Evolutionary conservation across 1,140 invertebrate species (phyloP), one percentile per base, ranked within the genome.

Genomic region (Heliconius himera): DNA sequence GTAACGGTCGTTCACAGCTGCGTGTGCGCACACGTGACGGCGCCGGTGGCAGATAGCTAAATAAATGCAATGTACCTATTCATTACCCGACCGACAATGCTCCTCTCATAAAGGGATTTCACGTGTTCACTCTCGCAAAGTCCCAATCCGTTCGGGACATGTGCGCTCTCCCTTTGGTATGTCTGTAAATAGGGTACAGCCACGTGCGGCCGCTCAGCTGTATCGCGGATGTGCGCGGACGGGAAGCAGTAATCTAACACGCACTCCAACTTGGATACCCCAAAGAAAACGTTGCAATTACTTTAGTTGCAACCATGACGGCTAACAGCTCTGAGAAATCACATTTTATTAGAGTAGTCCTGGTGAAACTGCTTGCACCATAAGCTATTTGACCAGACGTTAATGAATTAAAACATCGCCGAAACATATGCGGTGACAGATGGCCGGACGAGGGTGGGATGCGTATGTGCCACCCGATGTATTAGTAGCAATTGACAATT

Each of bases 141-240:
- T 93, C 91, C 88, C 90, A 90, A 92, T 93, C 89, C 88, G 89
- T 92, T 90, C 89, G 88, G 91, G 91, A 94, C 93, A 94, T 94
- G 92, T 93, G 93, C 86, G 91, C 89, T 87, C 93, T 93, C 92
- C 93, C 93, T 93, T 87, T 83, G 88, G 86, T 88, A 89, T 89
- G 91, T 94, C 93, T 91, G 91, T 93, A 94, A 93, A 94, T 94
- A 94, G 92, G 93, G 92, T 91, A 86, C 91, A 89, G 89, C 92
- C 93, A 94, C 93, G 93, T 94, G 93, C 92, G 90, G 87, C 87
- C 88, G 91, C 84, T 92, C 93, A 93, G 93, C 91, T 94, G 92
- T 88, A 87, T 82, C 90, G 88, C 91, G 93, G 91, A 92, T 93
- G 91, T 92, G 84, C 87, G 83, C 82, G 88, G 91, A 92, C 91